Percentiles rank a stretch among this genome's conserved stretches.
phyloP scores from a whole-genome alignment of 2,888 invertebrate species.

The Rhaphigaster nebulosa region DNA sequence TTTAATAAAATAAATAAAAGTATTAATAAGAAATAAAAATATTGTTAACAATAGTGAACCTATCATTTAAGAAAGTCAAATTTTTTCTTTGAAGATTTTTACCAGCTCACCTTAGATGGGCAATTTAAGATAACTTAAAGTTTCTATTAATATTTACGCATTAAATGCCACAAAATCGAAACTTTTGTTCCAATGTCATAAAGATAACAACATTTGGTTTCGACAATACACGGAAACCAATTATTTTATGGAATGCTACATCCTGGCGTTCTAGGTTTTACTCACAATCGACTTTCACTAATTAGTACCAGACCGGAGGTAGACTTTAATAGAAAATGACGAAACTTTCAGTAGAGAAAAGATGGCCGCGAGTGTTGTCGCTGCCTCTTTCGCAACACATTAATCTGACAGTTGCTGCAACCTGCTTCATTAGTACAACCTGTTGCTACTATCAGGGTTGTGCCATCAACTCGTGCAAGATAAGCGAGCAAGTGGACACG shows the following conservation, averaged over 20 bases:
- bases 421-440: slow-evolving; percentile 18
- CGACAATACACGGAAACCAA: too few species aligned
- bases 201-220: too few species aligned
- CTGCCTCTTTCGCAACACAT: not conserved
- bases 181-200: too few species aligned
- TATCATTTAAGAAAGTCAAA: too few species aligned
- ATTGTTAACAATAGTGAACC: too few species aligned
- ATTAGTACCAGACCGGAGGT: not conserved
- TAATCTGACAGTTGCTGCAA: not conserved
- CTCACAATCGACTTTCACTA: not conserved
- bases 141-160: too few species aligned
- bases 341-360: not conserved
- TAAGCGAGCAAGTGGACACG: not conserved
- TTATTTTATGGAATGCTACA: not conserved
- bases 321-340: slow-evolving; percentile 3
- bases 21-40: too few species aligned
- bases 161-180: too few species aligned
- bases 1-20: too few species aligned
- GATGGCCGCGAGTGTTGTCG: not conserved
- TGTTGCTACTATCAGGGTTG: slow-evolving; percentile 1
- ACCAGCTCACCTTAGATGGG: too few species aligned
- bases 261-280: not conserved
- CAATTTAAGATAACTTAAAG: too few species aligned
- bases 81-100: too few species aligned
- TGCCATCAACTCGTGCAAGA: not conserved